Conservation (phyloP, 2,888 invertebrate genomes). For the Nomada ferruginata region DNA sequence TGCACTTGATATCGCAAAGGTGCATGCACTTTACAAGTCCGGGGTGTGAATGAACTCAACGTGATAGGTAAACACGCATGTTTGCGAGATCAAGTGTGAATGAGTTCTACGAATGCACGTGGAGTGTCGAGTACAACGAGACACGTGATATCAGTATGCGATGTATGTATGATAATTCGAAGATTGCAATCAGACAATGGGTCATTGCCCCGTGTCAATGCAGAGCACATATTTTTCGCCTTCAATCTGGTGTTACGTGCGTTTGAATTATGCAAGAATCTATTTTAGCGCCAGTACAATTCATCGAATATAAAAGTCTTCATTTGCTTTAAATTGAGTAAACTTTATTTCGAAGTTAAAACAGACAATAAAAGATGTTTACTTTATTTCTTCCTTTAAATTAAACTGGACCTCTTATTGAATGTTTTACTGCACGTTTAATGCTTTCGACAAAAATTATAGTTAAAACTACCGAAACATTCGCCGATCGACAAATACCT, state of each 20-base stretch:
- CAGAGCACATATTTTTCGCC: neutral
- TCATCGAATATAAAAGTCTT: neutral
- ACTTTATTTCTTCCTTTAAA: no score
- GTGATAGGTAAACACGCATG: constrained; percentile 8
- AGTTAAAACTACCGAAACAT: neutral
- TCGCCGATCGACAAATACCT: neutral
- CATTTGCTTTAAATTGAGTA: neutral
- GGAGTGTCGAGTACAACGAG: constrained; percentile 4
- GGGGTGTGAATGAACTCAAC: constrained; percentile 12
- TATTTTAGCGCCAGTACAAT: no score
- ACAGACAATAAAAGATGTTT: neutral
- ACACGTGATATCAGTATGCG: constrained; percentile 6
- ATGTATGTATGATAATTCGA: constrained; percentile 14
- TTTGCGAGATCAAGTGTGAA: constrained; percentile 15
- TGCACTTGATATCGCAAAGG: neutral
- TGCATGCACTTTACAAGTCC: constrained; percentile 1
- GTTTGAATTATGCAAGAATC: no score
- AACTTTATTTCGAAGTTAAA: neutral
- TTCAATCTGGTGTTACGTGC: no score
- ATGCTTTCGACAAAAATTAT: no score
- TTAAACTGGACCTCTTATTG: no score
- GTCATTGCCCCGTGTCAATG: neutral
- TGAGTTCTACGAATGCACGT: constrained; percentile 23
- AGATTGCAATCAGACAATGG: neutral
- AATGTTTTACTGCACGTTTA: no score